Conservation (phyloP, 2,888 invertebrate species). For the Sepiola atlantica region DNA sequence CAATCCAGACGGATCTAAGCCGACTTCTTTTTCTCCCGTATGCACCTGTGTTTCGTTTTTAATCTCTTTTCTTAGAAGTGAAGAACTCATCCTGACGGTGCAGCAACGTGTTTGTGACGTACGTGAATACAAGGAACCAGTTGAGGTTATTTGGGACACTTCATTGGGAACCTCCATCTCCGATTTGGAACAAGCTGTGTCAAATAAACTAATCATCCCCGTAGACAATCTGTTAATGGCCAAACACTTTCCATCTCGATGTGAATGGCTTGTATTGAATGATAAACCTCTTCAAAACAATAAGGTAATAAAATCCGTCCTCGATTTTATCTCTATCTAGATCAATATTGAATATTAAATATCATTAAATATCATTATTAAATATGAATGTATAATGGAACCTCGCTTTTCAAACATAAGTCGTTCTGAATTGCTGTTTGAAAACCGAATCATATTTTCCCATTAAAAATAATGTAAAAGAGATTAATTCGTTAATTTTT, state of each 20-base stretch:
- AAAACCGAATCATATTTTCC: too few relatives aligned
- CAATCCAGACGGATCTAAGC: too few relatives aligned
- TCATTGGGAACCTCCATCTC: constrained; percentile 59
- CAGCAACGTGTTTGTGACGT: constrained; percentile 62
- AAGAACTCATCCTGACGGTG: constrained; percentile 65
- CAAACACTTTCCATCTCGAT: constrained; percentile 67
- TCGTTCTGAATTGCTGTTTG: too few relatives aligned
- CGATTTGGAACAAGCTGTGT: constrained; percentile 60
- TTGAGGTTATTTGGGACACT: constrained; percentile 70
- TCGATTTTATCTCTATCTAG: neutral
- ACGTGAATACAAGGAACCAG: constrained; percentile 57
- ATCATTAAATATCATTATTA: too few relatives aligned
- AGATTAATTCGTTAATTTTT: too few relatives aligned
- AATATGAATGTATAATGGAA: too few relatives aligned
- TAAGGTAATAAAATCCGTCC: neutral
- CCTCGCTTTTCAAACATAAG: too few relatives aligned
- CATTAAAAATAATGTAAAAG: too few relatives aligned
- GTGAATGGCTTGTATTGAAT: constrained; percentile 66
- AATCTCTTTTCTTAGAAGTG: constrained; percentile 54
- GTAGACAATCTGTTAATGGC: constrained; percentile 64
- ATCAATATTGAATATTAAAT: too few relatives aligned
- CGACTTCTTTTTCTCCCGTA: neutral
- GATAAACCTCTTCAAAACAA: constrained; percentile 52
- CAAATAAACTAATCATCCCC: constrained; percentile 58
- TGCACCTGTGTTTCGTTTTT: neutral